These are phyloP conservation scores for Actinostola sp. DNA, from an alignment of 92 coral and sea anemone species.

Conservation along the genomic window DNA sequence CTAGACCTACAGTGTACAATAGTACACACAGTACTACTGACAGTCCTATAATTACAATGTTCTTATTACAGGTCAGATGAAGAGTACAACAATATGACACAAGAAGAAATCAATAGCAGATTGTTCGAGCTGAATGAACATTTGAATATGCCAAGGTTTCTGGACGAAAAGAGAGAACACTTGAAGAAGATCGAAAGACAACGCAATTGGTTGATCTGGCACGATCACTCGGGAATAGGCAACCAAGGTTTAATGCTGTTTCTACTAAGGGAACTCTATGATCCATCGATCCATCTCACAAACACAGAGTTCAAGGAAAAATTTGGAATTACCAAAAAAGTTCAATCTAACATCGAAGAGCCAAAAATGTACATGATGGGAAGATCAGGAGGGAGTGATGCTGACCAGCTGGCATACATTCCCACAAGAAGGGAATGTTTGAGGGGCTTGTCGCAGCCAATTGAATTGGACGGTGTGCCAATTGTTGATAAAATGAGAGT, in stretches of 20 bases:
- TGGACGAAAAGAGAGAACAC: background rate
- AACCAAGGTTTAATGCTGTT: slow-evolving; percentile 32
- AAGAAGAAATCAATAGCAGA: slow-evolving; percentile 22
- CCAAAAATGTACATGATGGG: slow-evolving; percentile 38
- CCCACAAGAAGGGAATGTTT: slow-evolving; percentile 33
- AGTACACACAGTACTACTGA: too few species aligned
- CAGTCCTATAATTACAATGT: background rate
- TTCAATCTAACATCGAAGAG: slow-evolving; percentile 22
- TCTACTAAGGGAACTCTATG: slow-evolving; percentile 21
- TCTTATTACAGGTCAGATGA: slow-evolving; percentile 6
- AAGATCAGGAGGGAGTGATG: slow-evolving; percentile 6
- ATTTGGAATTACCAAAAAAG: background rate
- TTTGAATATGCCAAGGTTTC: background rate
- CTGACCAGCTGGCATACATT: slow-evolving; percentile 26
- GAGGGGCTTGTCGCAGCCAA: slow-evolving; percentile 7
- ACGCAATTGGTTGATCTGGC: slow-evolving; percentile 44
- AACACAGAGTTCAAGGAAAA: slow-evolving; percentile 8
- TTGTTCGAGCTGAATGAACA: slow-evolving; percentile 17
- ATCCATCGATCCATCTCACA: slow-evolving; percentile 52
- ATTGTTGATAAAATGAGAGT: slow-evolving; percentile 15
- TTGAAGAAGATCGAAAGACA: slow-evolving; percentile 10
- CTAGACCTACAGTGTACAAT: too few species aligned
- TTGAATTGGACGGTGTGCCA: background rate
- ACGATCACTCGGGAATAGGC: slow-evolving; percentile 37
- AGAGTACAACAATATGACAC: slow-evolving; percentile 13